phyloP scores from a whole-genome alignment of 2,888 invertebrate species.

The Alloscopus bannaensis region DNA sequence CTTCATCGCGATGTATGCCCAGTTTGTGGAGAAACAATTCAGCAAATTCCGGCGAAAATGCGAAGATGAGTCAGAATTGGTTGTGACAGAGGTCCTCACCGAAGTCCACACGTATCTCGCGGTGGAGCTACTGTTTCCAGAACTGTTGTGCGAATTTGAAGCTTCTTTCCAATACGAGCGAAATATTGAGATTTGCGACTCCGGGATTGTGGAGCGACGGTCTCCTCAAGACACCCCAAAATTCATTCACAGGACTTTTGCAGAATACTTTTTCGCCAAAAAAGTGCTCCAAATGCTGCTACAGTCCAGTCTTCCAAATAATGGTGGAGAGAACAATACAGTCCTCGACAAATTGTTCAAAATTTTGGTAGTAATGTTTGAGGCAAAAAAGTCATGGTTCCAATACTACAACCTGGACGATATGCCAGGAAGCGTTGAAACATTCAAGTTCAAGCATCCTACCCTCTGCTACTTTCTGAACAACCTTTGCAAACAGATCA shows the following conservation, averaged over 20 bases:
- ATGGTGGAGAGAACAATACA: no score
- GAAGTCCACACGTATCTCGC: neutral
- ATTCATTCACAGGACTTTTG: slow-evolving; percentile 10
- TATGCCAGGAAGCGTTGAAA: no score
- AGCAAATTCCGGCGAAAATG: neutral
- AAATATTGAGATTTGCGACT: neutral
- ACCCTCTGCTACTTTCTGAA: no score
- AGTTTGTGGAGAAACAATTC: neutral
- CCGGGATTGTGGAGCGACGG: neutral
- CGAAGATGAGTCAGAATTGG: neutral
- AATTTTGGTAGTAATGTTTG: no score
- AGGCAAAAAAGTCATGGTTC: no score
- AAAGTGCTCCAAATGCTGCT: no score
- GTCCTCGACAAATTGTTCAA: no score
- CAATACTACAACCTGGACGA: no score
- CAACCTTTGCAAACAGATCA: no score
- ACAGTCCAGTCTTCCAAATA: no score
- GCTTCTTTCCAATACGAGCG: neutral
- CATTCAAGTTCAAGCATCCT: no score
- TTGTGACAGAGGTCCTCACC: neutral
- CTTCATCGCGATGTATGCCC: neutral
- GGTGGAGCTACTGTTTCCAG: neutral
- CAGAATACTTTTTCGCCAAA: slow-evolving; percentile 18
- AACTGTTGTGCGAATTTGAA: neutral
- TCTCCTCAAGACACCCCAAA: neutral